Base-by-base conservation (phyloP, 2,888 invertebrate genomes). In the Allacma fusca region DNA sequence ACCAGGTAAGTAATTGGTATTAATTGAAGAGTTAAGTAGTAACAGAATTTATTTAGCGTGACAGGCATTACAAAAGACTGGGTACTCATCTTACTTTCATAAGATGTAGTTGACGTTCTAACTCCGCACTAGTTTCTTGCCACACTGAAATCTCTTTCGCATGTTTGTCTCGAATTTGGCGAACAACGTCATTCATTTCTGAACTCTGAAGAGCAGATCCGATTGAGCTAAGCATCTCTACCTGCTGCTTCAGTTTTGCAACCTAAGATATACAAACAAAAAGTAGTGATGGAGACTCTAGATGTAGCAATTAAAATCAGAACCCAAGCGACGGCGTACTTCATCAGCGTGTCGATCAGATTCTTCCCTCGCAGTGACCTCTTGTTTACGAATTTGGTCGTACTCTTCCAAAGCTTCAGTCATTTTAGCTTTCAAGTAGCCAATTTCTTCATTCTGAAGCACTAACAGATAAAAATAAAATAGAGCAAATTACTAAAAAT, bases 111-210 rank as follows among this genome's bases (percentile, higher is more conserved):
- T 81, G 78, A 21, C 80, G 80, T 76, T 83, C 80, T 13, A 83
- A 76, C 21, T 82, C 80, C n/a, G 71, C 50, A 26, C 80, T 80
- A 13, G 75, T 70, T 59, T 79, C 78, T 74, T 80, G 76, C 81
- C 81, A 82, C 0, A 77, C 59, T 16, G 79, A 79, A 50, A 78
- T 76, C 19, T 83, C 82, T 65, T 75, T 75, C 4, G 81, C 77
- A 78, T 83, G 82, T 24, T 83, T 82, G 62, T 83, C 81, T 65
- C 81, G 75, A 21, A 81, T 72, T 40, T 83, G 81, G 5, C 83
- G 79, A 24, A 83, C 81, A 12, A 82, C 77, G 69, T 82, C 80
- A 57, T 80, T 80, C 0, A 84, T 62, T 80, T 83, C 82, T 7
- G 81, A 80, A 72, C 81, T 77, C n/a, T 82, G 80, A n/a, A 78